Base-by-base conservation (phyloP, 2,113 vertebrate genomes). In the Paraplagusia blochii region DNA sequence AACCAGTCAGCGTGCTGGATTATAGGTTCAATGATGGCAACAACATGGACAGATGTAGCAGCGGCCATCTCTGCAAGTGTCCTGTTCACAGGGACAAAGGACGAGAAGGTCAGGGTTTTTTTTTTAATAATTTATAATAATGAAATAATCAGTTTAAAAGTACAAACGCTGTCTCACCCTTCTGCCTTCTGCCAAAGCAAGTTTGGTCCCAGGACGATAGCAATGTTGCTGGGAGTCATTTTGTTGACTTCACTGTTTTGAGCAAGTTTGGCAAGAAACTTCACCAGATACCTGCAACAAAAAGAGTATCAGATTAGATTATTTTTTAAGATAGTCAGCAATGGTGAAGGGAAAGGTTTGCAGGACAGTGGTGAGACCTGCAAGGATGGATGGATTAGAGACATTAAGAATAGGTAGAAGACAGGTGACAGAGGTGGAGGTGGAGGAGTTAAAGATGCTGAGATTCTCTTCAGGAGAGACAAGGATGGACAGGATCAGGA, bases 1-100 rank as follows among this genome's bases (percentile, higher is more conserved):
- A 99, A 99, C 95, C 96, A 99, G 78, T 95, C 91, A 0, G 95
- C 94, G 0, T 99, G 97, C 80, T 96, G 95, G 66, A 99, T 96
- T 15, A 99, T 94, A 18, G 94, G 95, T 51, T 99, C 96, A 1
- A 99, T 95, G 49, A 99, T 94, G 0, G 95, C 92, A 1, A 97
- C 93, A 72, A 95, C 96, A 0, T 98, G 95, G 63, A 98, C 92
- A 0, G 97, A 98, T 0, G 97, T 98, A 22, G 96, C 95, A 7
- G 97, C 96, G 44, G 96, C 95, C 89, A 99, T 96, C 74, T 99
- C 96, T 12, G 96, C 94, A 51, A 98, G 92, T 0, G 92, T 92
- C 68, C 97, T 98, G 85, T 11, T 35, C 1, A 34, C 19, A 48
- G 33, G 5, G 63, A 52, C 8, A 59, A 15, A 54, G 57, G 14